These are phyloP conservation scores for Panthera uncia DNA, from an alignment of 2,113 vertebrate species.

Conservation along the genomic window DNA sequence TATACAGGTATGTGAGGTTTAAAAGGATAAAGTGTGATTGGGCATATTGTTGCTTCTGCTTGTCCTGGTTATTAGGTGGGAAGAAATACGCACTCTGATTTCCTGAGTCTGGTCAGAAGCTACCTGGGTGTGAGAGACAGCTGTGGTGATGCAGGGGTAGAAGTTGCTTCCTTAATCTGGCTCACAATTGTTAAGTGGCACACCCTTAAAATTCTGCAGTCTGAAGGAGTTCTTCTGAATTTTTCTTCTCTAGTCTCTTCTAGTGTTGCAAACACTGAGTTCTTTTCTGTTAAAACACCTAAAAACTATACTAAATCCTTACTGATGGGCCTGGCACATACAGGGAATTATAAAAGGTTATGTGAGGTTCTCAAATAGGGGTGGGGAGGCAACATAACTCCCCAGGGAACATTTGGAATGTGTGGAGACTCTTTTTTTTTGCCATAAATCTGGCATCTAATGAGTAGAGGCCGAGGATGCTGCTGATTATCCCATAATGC, in stretches of 20 bases:
- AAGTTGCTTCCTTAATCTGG: neutral
- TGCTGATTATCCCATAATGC: neutral
- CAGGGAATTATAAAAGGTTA: neutral
- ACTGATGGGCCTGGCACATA: neutral
- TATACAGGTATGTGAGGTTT: neutral
- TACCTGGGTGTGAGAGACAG: neutral
- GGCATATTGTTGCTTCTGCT: neutral
- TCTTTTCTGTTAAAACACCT: neutral
- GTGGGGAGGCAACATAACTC: neutral
- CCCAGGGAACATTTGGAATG: neutral
- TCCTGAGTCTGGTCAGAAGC: neutral
- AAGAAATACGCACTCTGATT: neutral
- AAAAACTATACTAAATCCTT: neutral
- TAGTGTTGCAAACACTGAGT: neutral
- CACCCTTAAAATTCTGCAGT: neutral
- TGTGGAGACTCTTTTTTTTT: neutral
- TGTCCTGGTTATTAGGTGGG: neutral
- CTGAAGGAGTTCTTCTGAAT: neutral
- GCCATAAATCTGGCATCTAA: neutral
- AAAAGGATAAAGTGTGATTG: neutral
- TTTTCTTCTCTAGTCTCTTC: neutral
- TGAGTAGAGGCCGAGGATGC: neutral
- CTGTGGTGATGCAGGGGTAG: neutral
- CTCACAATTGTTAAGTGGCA: neutral
- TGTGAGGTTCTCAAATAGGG: neutral